These are phyloP conservation scores for Oophaga sylvatica DNA, from an alignment of 2,797 vertebrate species.

Conservation along the genomic window DNA sequence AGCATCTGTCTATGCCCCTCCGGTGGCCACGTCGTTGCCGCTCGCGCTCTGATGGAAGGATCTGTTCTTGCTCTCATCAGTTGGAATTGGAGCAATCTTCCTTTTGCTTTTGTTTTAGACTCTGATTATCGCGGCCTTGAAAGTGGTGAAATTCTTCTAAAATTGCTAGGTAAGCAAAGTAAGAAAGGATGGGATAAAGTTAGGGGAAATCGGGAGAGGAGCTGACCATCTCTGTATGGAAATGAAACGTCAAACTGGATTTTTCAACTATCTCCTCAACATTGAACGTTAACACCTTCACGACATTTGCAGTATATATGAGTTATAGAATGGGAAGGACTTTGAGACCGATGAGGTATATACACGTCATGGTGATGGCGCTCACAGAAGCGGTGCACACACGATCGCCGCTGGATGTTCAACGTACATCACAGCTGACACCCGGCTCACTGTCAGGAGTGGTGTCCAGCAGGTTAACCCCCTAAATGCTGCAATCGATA, in stretches of 20 bases:
- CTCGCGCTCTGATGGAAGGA: not conserved
- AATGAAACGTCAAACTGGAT: not conserved
- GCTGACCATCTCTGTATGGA: not conserved
- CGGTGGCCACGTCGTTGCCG: not conserved
- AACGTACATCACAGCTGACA: too few relatives aligned
- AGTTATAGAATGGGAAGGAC: too few relatives aligned
- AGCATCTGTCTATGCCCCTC: not conserved
- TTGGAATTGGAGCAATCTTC: constrained; percentile 13
- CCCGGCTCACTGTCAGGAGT: too few relatives aligned
- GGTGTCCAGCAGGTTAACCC: too few relatives aligned
- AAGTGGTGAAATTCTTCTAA: not conserved
- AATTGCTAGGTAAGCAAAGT: constrained; percentile 1
- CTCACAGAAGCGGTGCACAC: too few relatives aligned
- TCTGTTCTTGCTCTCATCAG: constrained; percentile 19
- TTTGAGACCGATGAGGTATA: too few relatives aligned
- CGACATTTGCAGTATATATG: too few relatives aligned
- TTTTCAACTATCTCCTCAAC: not conserved
- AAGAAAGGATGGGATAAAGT: not conserved
- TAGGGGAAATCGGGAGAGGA: not conserved
- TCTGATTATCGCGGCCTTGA: not conserved
- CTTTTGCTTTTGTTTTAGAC: constrained; percentile 9
- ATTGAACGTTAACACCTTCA: not conserved
- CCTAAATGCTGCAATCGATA: too few relatives aligned
- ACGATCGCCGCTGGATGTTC: too few relatives aligned
- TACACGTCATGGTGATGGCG: too few relatives aligned